Conservation (phyloP, 2,113 vertebrate species). For the Todiramphus chloris region DNA sequence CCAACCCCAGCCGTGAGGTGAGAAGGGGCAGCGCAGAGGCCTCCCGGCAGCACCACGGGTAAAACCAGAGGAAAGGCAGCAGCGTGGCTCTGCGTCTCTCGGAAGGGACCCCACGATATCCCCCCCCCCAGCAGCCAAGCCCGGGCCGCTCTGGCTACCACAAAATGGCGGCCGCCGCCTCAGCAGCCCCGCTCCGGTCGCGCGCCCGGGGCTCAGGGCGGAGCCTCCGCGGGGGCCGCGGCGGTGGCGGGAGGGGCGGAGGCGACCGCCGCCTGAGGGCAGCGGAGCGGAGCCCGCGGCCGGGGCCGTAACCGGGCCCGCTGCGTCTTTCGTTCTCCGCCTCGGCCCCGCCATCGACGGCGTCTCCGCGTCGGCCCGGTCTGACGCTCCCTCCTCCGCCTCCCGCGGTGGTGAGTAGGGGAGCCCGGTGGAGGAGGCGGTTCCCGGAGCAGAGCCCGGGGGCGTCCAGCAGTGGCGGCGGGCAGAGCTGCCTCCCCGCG, state of each 20-base stretch:
- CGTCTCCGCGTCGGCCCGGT: not conserved
- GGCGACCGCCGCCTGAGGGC: not conserved
- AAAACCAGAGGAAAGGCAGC: accelerated
- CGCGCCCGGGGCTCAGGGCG: not conserved
- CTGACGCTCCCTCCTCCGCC: not conserved
- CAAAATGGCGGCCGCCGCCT: not conserved
- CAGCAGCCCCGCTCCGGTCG: not conserved
- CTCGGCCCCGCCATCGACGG: too few species aligned
- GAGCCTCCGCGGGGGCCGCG: not conserved
- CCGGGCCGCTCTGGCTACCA: too few species aligned
- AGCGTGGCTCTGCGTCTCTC: accelerated
- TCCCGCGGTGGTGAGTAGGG: conserved; percentile 31
- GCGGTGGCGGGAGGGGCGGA: too few species aligned
- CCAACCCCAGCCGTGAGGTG: accelerated
- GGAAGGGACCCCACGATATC: too few species aligned
- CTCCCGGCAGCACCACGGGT: not conserved
- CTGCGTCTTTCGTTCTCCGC: too few species aligned
- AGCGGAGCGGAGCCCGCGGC: not conserved
- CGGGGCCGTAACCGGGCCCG: accelerated
- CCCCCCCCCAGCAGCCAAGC: too few species aligned
- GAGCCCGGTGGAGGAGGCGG: not conserved
- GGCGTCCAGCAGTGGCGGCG: not conserved
- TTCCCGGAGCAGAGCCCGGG: too few species aligned
- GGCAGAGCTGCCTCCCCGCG: not conserved
- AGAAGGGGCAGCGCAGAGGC: accelerated